Evolutionary conservation across 2,113 vertebrate genomes (phyloP).

Genomic region (Coreoperca whiteheadi): DNA sequence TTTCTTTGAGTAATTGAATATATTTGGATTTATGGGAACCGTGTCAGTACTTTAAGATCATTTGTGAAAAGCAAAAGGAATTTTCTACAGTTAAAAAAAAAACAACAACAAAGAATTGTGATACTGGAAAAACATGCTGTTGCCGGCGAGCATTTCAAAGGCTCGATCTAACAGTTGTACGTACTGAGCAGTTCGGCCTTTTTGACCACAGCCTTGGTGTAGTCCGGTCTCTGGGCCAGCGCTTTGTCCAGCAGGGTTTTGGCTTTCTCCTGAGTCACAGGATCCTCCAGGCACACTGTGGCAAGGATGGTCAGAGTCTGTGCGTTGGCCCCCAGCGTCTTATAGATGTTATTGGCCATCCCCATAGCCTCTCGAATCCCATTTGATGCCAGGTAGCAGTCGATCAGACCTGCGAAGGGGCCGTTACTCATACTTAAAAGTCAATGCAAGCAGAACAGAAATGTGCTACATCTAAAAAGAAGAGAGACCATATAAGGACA

Average conservation of each 20-base stretch:
- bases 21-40: background rate
- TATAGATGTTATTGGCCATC: constrained; percentile 99
- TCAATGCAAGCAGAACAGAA: background rate
- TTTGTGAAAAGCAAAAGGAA: background rate
- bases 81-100: background rate
- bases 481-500: rapidly evolving
- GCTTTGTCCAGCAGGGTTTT: constrained; percentile 96
- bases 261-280: constrained; percentile 96
- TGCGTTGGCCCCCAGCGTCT: constrained; percentile 96
- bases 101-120: too few species aligned
- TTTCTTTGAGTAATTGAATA: too few species aligned
- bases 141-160: background rate
- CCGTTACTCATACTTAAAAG: background rate
- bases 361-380: constrained; percentile 98
- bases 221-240: constrained; percentile 94
- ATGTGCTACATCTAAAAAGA: background rate
- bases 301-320: constrained; percentile 97
- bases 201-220: constrained; percentile 98
- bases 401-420: constrained; percentile 90
- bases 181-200: constrained; percentile 97
- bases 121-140: background rate
- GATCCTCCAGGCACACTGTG: constrained; percentile 96
- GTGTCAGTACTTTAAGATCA: background rate
- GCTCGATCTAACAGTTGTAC: constrained; percentile 23
- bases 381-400: constrained; percentile 97